A percentile compares a stretch with the other conserved stretches of the same genome.
phyloP scores from a whole-genome alignment of 2,797 vertebrate genomes.

The Psittacula echo region DNA sequence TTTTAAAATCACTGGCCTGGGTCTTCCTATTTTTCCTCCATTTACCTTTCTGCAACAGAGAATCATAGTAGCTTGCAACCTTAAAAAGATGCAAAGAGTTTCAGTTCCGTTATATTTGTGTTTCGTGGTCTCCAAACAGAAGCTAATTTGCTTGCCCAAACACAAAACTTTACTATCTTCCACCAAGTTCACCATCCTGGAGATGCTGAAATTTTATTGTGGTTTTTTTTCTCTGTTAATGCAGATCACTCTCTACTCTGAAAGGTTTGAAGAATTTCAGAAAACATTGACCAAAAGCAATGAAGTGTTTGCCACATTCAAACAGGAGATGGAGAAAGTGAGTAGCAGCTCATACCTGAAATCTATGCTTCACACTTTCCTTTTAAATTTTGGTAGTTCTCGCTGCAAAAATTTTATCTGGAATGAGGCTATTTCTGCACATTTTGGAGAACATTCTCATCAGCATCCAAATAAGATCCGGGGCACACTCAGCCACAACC shows the following conservation, averaged over 20 bases:
- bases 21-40: neutral
- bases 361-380: neutral
- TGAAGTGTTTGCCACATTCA: conserved; percentile 92
- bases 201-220: neutral
- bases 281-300: conserved; percentile 94
- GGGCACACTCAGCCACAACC: fast-evolving
- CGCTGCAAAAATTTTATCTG: conserved; percentile 20
- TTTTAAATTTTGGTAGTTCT: conserved; percentile 23
- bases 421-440: neutral
- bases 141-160: neutral
- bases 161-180: neutral
- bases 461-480: neutral
- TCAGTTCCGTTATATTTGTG: neutral
- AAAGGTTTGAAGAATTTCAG: conserved; percentile 99
- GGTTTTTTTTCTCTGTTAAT: neutral
- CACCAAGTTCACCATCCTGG: neutral
- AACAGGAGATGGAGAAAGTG: conserved; percentile 97
- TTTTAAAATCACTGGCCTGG: neutral
- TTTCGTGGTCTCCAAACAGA: neutral
- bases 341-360: conserved; percentile 51
- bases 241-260: conserved; percentile 91
- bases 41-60: neutral
- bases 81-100: neutral
- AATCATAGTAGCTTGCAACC: neutral
- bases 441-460: conserved; percentile 27